Base-by-base conservation (phyloP, 2,113 vertebrate species). In the Cyanoramphus novaezelandiae region DNA sequence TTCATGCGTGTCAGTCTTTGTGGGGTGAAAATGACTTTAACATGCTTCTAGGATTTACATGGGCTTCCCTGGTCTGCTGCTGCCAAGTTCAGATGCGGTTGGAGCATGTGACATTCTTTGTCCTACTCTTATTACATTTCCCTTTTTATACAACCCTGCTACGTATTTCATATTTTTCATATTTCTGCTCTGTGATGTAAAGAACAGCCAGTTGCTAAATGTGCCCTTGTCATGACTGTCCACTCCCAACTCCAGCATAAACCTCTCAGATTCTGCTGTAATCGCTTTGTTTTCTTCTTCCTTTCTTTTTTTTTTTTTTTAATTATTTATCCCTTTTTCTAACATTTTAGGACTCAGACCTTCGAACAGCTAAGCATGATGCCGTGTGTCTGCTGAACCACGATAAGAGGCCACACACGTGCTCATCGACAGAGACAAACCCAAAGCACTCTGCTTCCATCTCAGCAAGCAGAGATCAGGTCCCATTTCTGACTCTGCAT, bases 21-120 rank as follows among this genome's bases (percentile, higher is more conserved):
- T 69, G 91, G 92, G 89, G 93, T 92, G 94, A 91, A 95, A 97
- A 97, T 95, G 95, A 91, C 91, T 97, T 96, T 95, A 97, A 89
- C 89, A 93, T 89, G 91, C 81, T 91, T 64, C 93, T 71, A 96
- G 96, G 94, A 95, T 96, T 96, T 97, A 92, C 91, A 84, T 93
- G 89, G 94, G 89, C 94, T 97, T 96, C 94, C 95, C 95, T 96
- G 93, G 47, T n/a, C 86, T 68, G 77, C 93, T 72, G 86, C 94
- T 96, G 96, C 96, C 96, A 97, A 96, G 93, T 91, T 85, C 93
- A 96, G 93, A 96, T 76, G 94, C 3, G 5, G 92, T 52, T 75
- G 92, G 83, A 95, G 81, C 83, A 89, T 91, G 94, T 92, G 94
- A 88, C 95, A 82, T 95, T 96, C 81, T 93, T 89, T 91, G 81